Evolutionary conservation across 2,888 invertebrate genomes (phyloP), one percentile per base, ranked within the genome.

Genomic region (Phlogophora meticulosa): DNA sequence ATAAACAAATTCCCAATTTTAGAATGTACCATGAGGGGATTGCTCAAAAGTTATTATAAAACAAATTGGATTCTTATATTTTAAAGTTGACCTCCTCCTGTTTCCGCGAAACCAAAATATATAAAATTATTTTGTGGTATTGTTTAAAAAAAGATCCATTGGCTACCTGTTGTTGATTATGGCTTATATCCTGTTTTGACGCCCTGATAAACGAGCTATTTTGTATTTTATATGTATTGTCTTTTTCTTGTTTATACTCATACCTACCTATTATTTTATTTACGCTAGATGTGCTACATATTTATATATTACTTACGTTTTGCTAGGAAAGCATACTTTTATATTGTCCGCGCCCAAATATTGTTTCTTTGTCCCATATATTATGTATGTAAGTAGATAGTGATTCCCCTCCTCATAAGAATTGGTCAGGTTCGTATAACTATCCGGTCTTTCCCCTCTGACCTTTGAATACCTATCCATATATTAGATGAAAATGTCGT

Each of bases 11-110:
- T 87, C 84, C 84, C 81, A 74, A 72, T 80, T 80, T 70, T 81
- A 82, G 72, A 76, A 69, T 77, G 81, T 92, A 93, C 93, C 93
- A 94, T 93, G 94, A 94, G 93, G 92, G 94, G 93, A 94, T 92
- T 91, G 72, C 82, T 86, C 72, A 82, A 84, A 83, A 82, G 61
- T 28, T 42, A 59, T 49, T 72, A 82, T 80, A 62, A 85, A 76
- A 71, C 68, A 83, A 61, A 84, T 84, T 87, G 73, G 68, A 85
- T 85, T 86, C 78, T 84, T 87, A 87, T 87, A 86, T 89, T 88
- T 87, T 86, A 86, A 90, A 88, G 89, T 89, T 88, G 88, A 94
- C 95, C 95, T 95, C 95, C 95, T 93, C 95, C 95, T 95, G 95
- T 95, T 94, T 92, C 91, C 93, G 90, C 91, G 90, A 85, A 85